Conservation (phyloP, 2,113 vertebrate species). For the Lathamus discolor region DNA sequence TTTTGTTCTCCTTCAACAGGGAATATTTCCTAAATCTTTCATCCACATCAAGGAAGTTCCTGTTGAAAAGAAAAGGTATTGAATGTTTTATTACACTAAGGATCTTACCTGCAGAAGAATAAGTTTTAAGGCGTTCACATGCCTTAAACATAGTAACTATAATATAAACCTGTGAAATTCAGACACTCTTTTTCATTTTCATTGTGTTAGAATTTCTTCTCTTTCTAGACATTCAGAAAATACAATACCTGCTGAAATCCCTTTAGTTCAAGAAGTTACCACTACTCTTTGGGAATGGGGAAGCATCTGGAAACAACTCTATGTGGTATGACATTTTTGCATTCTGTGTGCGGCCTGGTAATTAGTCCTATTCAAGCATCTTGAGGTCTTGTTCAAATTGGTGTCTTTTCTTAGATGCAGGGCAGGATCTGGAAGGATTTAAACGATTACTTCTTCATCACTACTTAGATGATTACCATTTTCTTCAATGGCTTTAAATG, state of each 20-base stretch:
- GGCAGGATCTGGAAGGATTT: not conserved
- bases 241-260: slow-evolving; percentile 85
- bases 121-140: not conserved
- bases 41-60: slow-evolving; percentile 87
- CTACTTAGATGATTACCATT: not conserved
- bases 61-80: slow-evolving; percentile 87
- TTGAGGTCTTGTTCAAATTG: not conserved
- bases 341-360: not conserved
- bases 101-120: not conserved
- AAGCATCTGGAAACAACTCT: slow-evolving; percentile 97
- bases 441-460: not conserved
- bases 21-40: slow-evolving; percentile 90
- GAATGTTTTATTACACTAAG: not conserved
- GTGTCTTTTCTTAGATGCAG: not conserved
- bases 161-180: not conserved
- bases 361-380: not conserved
- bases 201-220: not conserved
- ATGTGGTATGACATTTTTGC: slow-evolving; percentile 79
- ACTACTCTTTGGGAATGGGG: slow-evolving; percentile 95
- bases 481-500: not conserved
- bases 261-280: slow-evolving; percentile 95
- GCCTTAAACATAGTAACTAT: not conserved
- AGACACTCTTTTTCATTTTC: not conserved
- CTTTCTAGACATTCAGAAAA: slow-evolving; percentile 81
- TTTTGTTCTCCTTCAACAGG: slow-evolving; percentile 72